Evolutionary conservation across 2,797 vertebrate genomes (phyloP).

Genomic region (Anableps anableps): DNA sequence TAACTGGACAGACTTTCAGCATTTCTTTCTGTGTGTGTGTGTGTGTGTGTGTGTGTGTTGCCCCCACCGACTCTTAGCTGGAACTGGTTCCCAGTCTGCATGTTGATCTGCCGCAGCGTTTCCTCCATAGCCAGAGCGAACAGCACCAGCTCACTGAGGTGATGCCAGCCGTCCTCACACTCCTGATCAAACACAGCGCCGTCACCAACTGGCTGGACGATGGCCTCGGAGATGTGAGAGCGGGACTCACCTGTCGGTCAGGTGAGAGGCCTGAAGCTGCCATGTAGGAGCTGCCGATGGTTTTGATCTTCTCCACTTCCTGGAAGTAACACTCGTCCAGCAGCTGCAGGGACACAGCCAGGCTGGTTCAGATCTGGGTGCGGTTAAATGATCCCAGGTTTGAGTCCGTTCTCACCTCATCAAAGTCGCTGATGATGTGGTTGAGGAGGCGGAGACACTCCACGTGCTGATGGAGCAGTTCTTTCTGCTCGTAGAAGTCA

Average conservation of each 20-base stretch:
- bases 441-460: slow-evolving; percentile 79
- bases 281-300: slow-evolving; percentile 81
- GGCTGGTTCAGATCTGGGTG: not conserved
- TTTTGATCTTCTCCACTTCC: slow-evolving; percentile 81
- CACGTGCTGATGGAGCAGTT: slow-evolving; percentile 68
- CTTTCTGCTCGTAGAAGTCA: slow-evolving; percentile 73
- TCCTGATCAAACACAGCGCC: slow-evolving; percentile 32
- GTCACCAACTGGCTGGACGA: not conserved
- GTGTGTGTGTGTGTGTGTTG: not conserved
- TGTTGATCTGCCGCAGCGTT: slow-evolving; percentile 71
- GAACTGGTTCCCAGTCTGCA: slow-evolving; percentile 65
- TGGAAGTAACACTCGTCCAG: slow-evolving; percentile 76
- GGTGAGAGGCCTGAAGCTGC: slow-evolving; percentile 77
- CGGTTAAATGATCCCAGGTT: no score
- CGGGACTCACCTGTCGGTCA: slow-evolving; percentile 46
- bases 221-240: no score
- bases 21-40: not conserved
- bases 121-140: slow-evolving; percentile 79
- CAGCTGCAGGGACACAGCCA: slow-evolving; percentile 49
- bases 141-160: slow-evolving; percentile 75
- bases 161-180: slow-evolving; percentile 64
- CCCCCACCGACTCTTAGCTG: slow-evolving; percentile 72
- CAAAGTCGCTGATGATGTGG: slow-evolving; percentile 76
- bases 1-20: no score
- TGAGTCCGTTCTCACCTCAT: slow-evolving; percentile 64